Base-by-base conservation (phyloP, 2,113 vertebrate genomes). In the Corapipo altera region DNA sequence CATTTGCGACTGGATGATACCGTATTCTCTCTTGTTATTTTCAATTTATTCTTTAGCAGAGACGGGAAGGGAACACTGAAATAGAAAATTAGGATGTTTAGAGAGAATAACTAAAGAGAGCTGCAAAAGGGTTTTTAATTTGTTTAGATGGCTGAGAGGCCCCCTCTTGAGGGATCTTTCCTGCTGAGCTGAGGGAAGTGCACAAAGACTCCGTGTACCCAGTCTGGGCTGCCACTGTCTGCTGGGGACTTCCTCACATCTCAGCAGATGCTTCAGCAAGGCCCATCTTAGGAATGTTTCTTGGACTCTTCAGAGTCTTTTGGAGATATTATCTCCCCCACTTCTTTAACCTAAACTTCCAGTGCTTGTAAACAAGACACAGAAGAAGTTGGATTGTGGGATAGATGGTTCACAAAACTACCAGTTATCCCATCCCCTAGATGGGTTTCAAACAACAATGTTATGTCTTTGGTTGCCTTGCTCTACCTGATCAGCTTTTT, bases 41-140 rank as follows among this genome's bases (percentile, higher is more conserved):
- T 81, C 83, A 75, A 87, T 94, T 94, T 93, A 87, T 81, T 83
- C 67, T 75, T 94, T 94, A 81, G 28, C 49, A 85, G 79, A 88
- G 57, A 91, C 90, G 81, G 93, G 79, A 96, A 94, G 76, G 55
- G 86, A 93, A 58, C 69, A 85, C 44, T 76, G 91, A 84, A 94
- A 89, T 85, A 84, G 83, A 41, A 96, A 96, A 94, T 95, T 85
- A 83, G 89, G 88, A 79, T 92, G 89, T 94, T 96, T 97, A 83
- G 76, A 94, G 19, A 89, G 69, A 85, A 71, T 73, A 92, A 94
- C 83, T 84, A 52, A 43, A 92, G 90, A 83, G 88, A 86, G 54
- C 88, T 91, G 61, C 81, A 87, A 92, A 93, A 85, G 65, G 41
- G 13, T 73, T 94, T 88, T 78, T 65, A 82, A 91, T 93, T 87